A percentile compares a stretch with the other conserved stretches of the same genome.
Conservation (phyloP, 2,888 invertebrate genomes). For the Platypus cylindrus region DNA sequence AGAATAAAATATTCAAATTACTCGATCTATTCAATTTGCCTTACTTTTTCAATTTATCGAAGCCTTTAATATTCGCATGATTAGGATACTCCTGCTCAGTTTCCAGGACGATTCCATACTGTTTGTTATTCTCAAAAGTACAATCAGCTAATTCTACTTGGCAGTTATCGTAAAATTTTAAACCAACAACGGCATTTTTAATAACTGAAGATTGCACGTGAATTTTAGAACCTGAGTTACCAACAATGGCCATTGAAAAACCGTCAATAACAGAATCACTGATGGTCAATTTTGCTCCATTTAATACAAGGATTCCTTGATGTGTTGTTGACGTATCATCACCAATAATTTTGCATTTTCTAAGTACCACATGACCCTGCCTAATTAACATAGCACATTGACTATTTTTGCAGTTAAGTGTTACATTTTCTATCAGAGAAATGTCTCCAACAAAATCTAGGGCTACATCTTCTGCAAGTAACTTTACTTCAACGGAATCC, state of each 20-base stretch:
- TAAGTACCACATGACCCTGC: constrained; percentile 35
- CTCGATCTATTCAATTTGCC: constrained; percentile 11
- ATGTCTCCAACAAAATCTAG: constrained; percentile 41
- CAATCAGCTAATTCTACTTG: constrained; percentile 29
- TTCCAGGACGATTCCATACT: constrained; percentile 41
- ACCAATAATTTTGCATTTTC: constrained; percentile 40
- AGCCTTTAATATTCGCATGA: constrained; percentile 21
- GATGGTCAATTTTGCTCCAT: constrained; percentile 34
- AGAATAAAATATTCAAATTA: constrained; percentile 1
- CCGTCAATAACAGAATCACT: constrained; percentile 38
- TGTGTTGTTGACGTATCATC: constrained; percentile 40
- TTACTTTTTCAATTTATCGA: constrained; percentile 28
- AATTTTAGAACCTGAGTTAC: constrained; percentile 33
- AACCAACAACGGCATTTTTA: constrained; percentile 26
- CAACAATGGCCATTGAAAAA: constrained; percentile 41
- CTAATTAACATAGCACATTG: constrained; percentile 36
- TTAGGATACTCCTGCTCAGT: constrained; percentile 28
- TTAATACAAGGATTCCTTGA: constrained; percentile 21
- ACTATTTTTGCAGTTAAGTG: constrained; percentile 39
- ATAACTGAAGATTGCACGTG: constrained; percentile 29
- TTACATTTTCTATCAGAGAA: constrained; percentile 40
- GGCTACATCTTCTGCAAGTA: constrained; percentile 39
- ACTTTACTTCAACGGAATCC: constrained; percentile 27
- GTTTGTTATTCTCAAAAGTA: constrained; percentile 34
- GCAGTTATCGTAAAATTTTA: constrained; percentile 37